Conservation (phyloP, 2,113 vertebrate genomes). For the Fukomys damarensis region DNA sequence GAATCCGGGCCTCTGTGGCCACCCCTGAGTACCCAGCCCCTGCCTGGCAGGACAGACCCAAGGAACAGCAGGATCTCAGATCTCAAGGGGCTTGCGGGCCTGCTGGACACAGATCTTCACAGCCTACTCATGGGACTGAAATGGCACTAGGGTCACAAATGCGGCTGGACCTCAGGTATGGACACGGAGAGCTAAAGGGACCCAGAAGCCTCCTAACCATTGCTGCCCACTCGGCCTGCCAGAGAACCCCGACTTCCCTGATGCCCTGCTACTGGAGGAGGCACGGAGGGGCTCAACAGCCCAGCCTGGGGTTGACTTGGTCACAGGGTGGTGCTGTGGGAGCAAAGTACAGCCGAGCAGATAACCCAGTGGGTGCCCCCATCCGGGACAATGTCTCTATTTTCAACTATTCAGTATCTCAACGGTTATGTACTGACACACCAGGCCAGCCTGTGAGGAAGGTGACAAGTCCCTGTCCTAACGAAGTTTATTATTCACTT, state of each 20-base stretch:
- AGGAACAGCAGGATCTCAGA: not conserved
- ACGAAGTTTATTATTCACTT: not conserved
- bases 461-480: not conserved
- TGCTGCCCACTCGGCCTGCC: not conserved
- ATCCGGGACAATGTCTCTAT: not conserved
- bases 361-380: not conserved
- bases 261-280: not conserved
- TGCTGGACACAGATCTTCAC: not conserved
- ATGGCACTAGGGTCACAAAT: not conserved
- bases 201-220: too few relatives aligned
- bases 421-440: not conserved
- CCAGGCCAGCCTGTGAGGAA: not conserved
- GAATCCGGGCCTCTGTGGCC: not conserved
- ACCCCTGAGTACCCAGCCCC: accelerated
- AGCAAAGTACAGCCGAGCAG: not conserved
- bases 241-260: not conserved
- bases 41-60: not conserved
- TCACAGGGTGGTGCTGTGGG: not conserved
- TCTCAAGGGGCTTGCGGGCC: not conserved
- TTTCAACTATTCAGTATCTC: not conserved
- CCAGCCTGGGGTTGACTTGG: not conserved
- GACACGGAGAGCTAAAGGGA: not conserved
- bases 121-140: not conserved
- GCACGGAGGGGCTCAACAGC: not conserved
- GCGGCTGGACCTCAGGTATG: not conserved